Percentiles rank a stretch among this genome's conserved stretches.
Evolutionary conservation across 2,888 invertebrate genomes (phyloP).

Genomic region (Lathronympha strigana): DNA sequence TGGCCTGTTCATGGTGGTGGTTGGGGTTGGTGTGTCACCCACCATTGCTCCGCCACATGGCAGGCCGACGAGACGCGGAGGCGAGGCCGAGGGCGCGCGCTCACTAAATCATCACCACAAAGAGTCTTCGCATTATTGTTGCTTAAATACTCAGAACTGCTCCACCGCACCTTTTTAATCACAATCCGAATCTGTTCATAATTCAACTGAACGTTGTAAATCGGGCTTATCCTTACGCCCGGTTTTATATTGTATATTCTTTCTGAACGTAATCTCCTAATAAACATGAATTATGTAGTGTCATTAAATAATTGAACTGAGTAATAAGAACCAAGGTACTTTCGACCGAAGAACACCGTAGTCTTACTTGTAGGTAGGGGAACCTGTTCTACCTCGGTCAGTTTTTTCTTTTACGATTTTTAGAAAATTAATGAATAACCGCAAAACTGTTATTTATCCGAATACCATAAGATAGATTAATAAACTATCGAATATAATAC

Average conservation of each 20-base stretch:
- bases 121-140: slow-evolving; percentile 55
- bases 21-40: background rate
- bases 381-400: too few species aligned
- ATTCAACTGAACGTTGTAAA: slow-evolving; percentile 33
- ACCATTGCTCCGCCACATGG: background rate
- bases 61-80: slow-evolving; percentile 24
- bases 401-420: too few species aligned
- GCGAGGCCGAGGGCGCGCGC: slow-evolving; percentile 49
- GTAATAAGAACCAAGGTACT: slow-evolving; percentile 16
- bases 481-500: too few species aligned
- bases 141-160: slow-evolving; percentile 56
- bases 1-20: background rate
- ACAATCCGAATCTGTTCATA: slow-evolving; percentile 42
- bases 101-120: slow-evolving; percentile 58
- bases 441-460: too few species aligned
- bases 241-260: slow-evolving; percentile 18
- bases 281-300: slow-evolving; percentile 34
- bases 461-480: too few species aligned
- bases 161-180: slow-evolving; percentile 44
- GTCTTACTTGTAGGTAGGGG: too few species aligned
- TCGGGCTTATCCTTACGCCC: slow-evolving; percentile 29
- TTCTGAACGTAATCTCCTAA: slow-evolving; percentile 30
- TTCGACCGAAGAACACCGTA: background rate
- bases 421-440: too few species aligned
- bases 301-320: slow-evolving; percentile 16